Evolutionary conservation across 2,888 invertebrate species (phyloP).

Genomic region (Notodonta ziczac): DNA sequence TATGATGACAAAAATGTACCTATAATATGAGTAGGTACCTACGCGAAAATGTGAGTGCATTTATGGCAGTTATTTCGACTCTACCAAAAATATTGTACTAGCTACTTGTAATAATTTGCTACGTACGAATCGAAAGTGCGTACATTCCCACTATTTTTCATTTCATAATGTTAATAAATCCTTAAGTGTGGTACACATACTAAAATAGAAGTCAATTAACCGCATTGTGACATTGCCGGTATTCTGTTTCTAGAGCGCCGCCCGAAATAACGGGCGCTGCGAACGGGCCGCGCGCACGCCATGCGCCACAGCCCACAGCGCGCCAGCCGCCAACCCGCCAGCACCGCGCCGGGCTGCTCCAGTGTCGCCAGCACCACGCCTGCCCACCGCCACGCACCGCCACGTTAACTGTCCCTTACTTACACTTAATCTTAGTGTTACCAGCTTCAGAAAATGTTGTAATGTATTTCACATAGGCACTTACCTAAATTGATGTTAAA

Average conservation of each 20-base stretch:
- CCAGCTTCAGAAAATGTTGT: too few species aligned
- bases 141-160: neutral
- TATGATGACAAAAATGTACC: too few species aligned
- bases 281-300: slow-evolving; percentile 5
- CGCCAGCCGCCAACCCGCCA: neutral
- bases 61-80: too few species aligned
- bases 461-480: too few species aligned
- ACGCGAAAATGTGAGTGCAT: too few species aligned
- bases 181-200: slow-evolving; percentile 5
- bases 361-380: neutral
- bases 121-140: slow-evolving; percentile 12
- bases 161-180: slow-evolving; percentile 12
- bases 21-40: too few species aligned
- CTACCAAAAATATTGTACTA: too few species aligned
- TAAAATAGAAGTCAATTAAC: slow-evolving; percentile 51
- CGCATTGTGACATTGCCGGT: slow-evolving; percentile 47
- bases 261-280: slow-evolving; percentile 27
- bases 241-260: slow-evolving; percentile 33
- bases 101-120: neutral
- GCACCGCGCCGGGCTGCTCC: neutral
- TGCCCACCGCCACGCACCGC: neutral
- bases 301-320: neutral
- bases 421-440: too few species aligned
- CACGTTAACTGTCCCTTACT: neutral
- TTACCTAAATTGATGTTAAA: too few species aligned